A percentile compares a stretch with the other conserved stretches of the same genome.
Conservation (phyloP, 2,113 vertebrate species). For the Microcebus griseorufus region DNA sequence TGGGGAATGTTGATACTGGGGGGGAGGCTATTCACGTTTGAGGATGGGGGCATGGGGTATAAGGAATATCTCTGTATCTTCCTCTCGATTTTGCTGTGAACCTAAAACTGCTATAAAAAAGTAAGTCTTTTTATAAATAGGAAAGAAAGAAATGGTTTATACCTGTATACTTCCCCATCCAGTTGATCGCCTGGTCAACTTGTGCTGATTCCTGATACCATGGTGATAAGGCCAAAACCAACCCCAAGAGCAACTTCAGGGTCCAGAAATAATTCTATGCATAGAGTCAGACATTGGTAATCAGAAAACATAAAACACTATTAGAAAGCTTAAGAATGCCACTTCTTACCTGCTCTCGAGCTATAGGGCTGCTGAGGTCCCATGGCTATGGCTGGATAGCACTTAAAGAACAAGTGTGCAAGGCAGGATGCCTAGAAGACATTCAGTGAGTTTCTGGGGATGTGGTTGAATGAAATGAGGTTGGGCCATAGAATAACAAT, state of each 20-base stretch:
- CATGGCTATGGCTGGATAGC: neutral
- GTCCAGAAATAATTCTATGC: neutral
- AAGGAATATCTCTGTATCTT: neutral
- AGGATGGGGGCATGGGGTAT: too few relatives aligned
- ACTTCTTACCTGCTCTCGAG: neutral
- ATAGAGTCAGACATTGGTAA: neutral
- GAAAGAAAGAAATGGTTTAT: neutral
- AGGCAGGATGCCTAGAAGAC: too few relatives aligned
- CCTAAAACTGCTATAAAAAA: neutral
- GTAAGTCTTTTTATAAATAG: neutral
- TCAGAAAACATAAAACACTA: neutral
- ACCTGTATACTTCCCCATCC: neutral
- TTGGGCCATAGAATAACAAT: neutral
- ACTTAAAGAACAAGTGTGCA: neutral
- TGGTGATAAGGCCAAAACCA: neutral
- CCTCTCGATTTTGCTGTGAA: neutral
- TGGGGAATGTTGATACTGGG: neutral
- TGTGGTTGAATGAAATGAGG: neutral
- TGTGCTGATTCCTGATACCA: neutral
- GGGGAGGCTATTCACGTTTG: neutral
- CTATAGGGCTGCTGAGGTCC: neutral
- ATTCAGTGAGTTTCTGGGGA: neutral
- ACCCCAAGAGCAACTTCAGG: neutral
- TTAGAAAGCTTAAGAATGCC: neutral
- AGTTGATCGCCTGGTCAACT: neutral